Conservation (phyloP, 2,888 invertebrate species). For the Drosophila paramelanica region DNA sequence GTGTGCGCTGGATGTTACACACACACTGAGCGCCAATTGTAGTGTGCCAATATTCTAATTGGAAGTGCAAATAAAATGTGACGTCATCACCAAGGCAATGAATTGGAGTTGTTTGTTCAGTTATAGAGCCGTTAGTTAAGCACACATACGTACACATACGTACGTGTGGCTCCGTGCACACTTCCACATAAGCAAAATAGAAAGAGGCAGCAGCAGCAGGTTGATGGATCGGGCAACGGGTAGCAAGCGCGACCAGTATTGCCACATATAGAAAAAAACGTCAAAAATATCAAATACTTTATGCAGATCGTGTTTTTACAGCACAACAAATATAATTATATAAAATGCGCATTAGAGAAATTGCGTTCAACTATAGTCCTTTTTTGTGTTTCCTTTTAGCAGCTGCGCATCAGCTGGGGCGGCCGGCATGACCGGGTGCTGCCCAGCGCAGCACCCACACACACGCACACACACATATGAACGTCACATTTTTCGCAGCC, state of each 20-base stretch:
- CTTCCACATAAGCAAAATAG: slow-evolving; percentile 19
- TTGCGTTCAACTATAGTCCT: slow-evolving; percentile 5
- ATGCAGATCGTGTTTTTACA: slow-evolving; percentile 26
- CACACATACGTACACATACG: neutral
- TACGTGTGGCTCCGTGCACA: slow-evolving; percentile 2
- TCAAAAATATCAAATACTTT: slow-evolving; percentile 6
- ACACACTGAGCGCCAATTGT: neutral
- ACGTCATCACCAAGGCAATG: slow-evolving; percentile 44
- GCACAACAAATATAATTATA: slow-evolving; percentile 23
- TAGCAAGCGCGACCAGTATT: slow-evolving; percentile 39
- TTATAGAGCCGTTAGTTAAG: slow-evolving; percentile 48
- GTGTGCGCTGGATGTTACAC: neutral
- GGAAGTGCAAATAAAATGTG: slow-evolving; percentile 38
- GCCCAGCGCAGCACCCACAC: slow-evolving; percentile 71
- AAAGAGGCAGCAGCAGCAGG: slow-evolving; percentile 48
- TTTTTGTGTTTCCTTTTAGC: slow-evolving; percentile 15
- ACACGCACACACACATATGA: slow-evolving; percentile 14
- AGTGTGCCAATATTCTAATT: slow-evolving; percentile 28
- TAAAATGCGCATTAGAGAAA: slow-evolving; percentile 33
- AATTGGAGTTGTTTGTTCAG: slow-evolving; percentile 51
- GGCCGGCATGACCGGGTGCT: slow-evolving; percentile 44
- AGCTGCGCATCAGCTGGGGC: slow-evolving; percentile 45
- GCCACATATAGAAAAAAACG: slow-evolving; percentile 39
- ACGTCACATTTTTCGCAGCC: slow-evolving; percentile 58
- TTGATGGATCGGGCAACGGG: slow-evolving; percentile 36